Evolutionary conservation across 2,888 invertebrate genomes (phyloP), one percentile per base, ranked within the genome.

Genomic region (Conistra vaccinii): DNA sequence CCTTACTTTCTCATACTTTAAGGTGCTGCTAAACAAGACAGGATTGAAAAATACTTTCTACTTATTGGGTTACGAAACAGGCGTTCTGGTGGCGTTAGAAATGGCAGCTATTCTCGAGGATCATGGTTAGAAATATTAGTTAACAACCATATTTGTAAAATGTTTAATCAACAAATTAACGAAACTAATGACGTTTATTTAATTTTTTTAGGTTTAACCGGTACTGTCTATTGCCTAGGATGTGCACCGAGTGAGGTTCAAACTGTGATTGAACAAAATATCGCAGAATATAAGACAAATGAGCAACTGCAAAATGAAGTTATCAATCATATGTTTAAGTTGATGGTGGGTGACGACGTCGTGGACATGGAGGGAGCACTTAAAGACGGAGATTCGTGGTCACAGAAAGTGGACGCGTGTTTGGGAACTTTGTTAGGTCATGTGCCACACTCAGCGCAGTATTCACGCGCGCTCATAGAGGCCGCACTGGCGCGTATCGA

Each of bases 41-140:
- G 73, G 63, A 70, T 26, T 90, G 7, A 87, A 87, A 26, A 85
- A 89, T 14, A 85, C 86, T n/a, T 94, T 93, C 76, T 93, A 92
- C 73, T 76, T 94, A 12, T 65, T 93, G 69, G 94, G 94, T 2
- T 94, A 92, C 72, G 94, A 94, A 77, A 90, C 88, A 68, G 94
- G 94, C 1, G 89, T 91, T 3, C 42, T 87, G 4, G 83, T 92
- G 7, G 93, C 90, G 3, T 69, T 94, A 23, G 94, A 94, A 83
- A 89, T 93, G 61, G 93, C 94, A 23, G 86, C 90, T 20, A 89
- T 94, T 51, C 83, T 94, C 9, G 94, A 94, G 83, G 88, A 89
- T 3, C 80, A 89, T 55, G 94, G 94, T 94, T 84, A 78, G 74
- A 53, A 48, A 61, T 17, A 26, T 61, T 48, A 32, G 7, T 63